Conservation (phyloP, 2,113 vertebrate genomes). For the Hymenochirus boettgeri region DNA sequence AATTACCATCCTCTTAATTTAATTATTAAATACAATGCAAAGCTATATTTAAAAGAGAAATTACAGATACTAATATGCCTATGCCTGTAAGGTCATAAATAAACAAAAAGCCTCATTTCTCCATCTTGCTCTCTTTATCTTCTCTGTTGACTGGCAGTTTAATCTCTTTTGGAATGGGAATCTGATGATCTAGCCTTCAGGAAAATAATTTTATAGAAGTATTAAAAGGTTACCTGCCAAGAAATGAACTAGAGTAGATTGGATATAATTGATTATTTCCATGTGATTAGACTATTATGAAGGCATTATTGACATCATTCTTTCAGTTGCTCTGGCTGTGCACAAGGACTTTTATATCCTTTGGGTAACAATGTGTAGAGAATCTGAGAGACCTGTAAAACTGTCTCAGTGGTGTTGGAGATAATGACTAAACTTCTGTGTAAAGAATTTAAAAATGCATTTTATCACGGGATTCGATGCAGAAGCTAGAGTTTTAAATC, state of each 20-base stretch:
- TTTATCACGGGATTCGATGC: too few relatives aligned
- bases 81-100: conserved; percentile 7
- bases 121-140: not conserved
- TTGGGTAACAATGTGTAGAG: not conserved
- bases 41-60: not conserved
- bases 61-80: not conserved
- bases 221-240: conserved; percentile 9
- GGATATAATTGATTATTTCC: conserved; percentile 3
- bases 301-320: conserved; percentile 5
- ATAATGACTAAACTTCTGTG: not conserved
- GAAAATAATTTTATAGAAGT: conserved; percentile 6
- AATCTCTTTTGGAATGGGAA: conserved; percentile 8
- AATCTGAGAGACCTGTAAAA: not conserved
- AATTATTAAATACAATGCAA: not conserved
- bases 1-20: not conserved
- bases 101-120: not conserved
- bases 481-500: too few relatives aligned
- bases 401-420: not conserved
- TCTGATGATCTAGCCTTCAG: conserved; percentile 7
- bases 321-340: not conserved
- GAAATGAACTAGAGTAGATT: conserved; percentile 1
- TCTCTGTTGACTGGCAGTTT: conserved; percentile 4
- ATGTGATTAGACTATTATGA: conserved; percentile 2
- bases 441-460: too few relatives aligned
- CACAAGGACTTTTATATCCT: not conserved